Evolutionary conservation across 2,797 vertebrate species (phyloP).

Genomic region (Erpetoichthys calabaricus): DNA sequence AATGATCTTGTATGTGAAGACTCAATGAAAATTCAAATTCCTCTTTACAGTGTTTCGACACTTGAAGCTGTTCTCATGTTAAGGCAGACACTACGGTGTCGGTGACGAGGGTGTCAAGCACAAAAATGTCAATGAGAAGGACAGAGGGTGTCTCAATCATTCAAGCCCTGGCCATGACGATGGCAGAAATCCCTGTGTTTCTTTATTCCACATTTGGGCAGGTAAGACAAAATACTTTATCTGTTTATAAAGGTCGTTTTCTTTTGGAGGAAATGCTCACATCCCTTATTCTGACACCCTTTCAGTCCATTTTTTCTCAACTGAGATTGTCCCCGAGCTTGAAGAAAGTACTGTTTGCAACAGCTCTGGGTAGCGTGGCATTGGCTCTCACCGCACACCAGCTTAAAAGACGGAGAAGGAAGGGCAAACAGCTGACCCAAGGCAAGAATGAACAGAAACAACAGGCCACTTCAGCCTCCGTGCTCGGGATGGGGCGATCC

Average conservation of each 20-base stretch:
- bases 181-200: constrained; percentile 95
- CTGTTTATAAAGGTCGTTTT: background rate
- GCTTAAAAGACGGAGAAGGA: constrained; percentile 76
- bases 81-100: background rate
- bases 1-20: no score
- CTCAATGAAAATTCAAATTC: no score
- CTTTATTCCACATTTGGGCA: constrained; percentile 93
- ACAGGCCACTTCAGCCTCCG: constrained; percentile 56
- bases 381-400: constrained; percentile 92
- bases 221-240: constrained; percentile 42
- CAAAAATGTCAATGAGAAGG: constrained; percentile 69
- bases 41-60: no score
- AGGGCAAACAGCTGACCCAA: constrained; percentile 64
- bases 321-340: constrained; percentile 76
- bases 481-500: constrained; percentile 63
- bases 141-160: constrained; percentile 81
- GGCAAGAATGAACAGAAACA: constrained; percentile 53
- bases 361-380: constrained; percentile 82
- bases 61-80: background rate
- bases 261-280: background rate
- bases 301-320: constrained; percentile 79
- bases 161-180: constrained; percentile 94
- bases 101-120: constrained; percentile 12
- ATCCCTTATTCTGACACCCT: background rate
- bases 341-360: constrained; percentile 90